These are phyloP conservation scores for Ploceus nigricollis DNA, from an alignment of 2,113 vertebrate genomes.

Conservation along the genomic window DNA sequence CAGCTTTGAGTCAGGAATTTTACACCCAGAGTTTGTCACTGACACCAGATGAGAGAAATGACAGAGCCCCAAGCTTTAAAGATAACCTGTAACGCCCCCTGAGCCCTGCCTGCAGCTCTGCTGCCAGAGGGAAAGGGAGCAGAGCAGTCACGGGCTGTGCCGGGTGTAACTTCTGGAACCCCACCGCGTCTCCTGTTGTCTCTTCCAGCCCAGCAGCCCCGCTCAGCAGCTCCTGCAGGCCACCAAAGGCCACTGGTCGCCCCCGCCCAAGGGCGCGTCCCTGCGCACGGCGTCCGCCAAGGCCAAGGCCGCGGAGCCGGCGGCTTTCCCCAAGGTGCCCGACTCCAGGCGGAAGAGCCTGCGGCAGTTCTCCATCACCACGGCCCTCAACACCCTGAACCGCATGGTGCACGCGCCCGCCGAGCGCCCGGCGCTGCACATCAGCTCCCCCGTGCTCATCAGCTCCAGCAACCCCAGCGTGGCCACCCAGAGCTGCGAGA, in stretches of 20 bases:
- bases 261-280: constrained; percentile 13
- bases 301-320: background rate
- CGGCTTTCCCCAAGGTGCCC: constrained; percentile 60
- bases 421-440: constrained; percentile 61
- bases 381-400: constrained; percentile 78
- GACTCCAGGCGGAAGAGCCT: constrained; percentile 72
- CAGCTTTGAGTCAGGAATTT: background rate
- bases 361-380: constrained; percentile 76
- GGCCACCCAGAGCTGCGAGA: constrained; percentile 63
- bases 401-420: constrained; percentile 70
- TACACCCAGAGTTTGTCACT: background rate
- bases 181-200: background rate
- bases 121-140: background rate
- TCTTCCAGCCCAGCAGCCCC: constrained; percentile 78
- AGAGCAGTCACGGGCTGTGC: background rate
- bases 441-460: constrained; percentile 74
- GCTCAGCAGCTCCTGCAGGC: constrained; percentile 83
- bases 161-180: rapidly evolving
- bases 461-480: constrained; percentile 79
- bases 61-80: background rate
- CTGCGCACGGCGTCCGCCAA: constrained; percentile 60
- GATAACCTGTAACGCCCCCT: rapidly evolving
- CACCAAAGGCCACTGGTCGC: constrained; percentile 67
- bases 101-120: background rate
- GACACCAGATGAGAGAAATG: background rate